Evolutionary conservation across 2,797 vertebrate genomes (phyloP).

Genomic region (Semaprochilodus insignis): DNA sequence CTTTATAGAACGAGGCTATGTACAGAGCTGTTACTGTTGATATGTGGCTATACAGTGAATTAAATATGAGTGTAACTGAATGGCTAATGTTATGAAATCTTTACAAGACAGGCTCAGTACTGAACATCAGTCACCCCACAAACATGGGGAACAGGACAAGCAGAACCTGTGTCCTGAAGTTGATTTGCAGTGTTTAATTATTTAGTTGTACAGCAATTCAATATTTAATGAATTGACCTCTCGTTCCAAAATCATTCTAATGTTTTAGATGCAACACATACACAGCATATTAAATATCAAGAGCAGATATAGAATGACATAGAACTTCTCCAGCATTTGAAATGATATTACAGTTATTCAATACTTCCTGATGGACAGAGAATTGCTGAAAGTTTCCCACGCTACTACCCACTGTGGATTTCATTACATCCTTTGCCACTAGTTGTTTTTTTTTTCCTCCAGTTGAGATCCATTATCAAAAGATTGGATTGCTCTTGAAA

Average conservation of each 20-base stretch:
- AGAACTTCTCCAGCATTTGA: conserved; percentile 1
- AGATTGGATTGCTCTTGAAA: background rate
- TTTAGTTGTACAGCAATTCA: background rate
- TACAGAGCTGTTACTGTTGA: too few species aligned
- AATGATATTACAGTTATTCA: background rate
- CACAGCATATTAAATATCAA: background rate
- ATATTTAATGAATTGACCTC: background rate
- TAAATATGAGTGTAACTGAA: background rate
- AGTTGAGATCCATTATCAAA: background rate
- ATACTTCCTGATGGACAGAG: conserved; percentile 24
- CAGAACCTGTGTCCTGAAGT: background rate
- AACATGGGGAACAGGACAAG: conserved; percentile 7
- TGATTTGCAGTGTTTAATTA: background rate
- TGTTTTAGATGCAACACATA: background rate
- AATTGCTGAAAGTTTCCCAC: conserved; percentile 27
- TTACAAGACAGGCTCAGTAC: background rate
- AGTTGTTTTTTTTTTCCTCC: background rate
- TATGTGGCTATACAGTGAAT: background rate
- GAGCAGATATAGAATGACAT: background rate
- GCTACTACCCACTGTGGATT: background rate
- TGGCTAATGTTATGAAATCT: background rate
- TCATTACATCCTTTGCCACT: background rate
- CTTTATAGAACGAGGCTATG: background rate
- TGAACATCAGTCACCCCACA: conserved; percentile 1
- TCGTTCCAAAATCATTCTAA: background rate